Evolutionary conservation across 2,797 vertebrate species (phyloP), one percentile per base, ranked within the genome.

Genomic region (Pogonophryne albipinna): DNA sequence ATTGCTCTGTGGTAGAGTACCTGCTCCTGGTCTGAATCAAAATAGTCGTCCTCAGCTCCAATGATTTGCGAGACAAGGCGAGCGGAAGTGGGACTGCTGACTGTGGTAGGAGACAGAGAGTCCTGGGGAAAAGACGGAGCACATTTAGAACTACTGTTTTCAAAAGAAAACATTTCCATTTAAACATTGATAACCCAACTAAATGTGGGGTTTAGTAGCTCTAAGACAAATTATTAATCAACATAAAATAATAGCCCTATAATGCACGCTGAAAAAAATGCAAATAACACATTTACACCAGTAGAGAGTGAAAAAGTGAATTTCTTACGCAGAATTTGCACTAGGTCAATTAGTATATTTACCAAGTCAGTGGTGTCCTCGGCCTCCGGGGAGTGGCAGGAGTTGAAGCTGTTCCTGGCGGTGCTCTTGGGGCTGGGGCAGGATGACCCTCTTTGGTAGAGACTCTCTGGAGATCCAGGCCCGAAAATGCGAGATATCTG

Each of bases 21-120:
- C 97, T 98, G 97, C 80, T 99, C 97, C 82, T 97, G 97, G 80
- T 99, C 97, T 3, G 95, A 95, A 89, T 96, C 96, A 92, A 99
- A 99, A 85, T 97, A 96, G 8, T 98, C 97, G 46, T 99, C 97
- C 90, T 99, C 97, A 75, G 97, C 97, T 78, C 97, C 97, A 71
- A 98, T 98, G 82, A 99, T 98, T 79, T 96, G 96, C 9, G 96
- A 94, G 60, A 93, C 87, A 19, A 92, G 61, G 4, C 94, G 94
- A 62, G 78, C 74, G 60, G 93, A 93, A 2, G 95, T 93, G 41
- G 96, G 96, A 71, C 94, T 97, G 61, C 95, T 95, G 19, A 96
- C 71, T 45, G 92, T 91, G 64, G 93, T 94, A 27, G 96, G 96
- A 69, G 93, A 95, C 17, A 96, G 95, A 58, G 93, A 95, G 77